These are phyloP conservation scores for Lophius piscatorius DNA, from an alignment of 2,113 vertebrate genomes.

Conservation along the genomic window DNA sequence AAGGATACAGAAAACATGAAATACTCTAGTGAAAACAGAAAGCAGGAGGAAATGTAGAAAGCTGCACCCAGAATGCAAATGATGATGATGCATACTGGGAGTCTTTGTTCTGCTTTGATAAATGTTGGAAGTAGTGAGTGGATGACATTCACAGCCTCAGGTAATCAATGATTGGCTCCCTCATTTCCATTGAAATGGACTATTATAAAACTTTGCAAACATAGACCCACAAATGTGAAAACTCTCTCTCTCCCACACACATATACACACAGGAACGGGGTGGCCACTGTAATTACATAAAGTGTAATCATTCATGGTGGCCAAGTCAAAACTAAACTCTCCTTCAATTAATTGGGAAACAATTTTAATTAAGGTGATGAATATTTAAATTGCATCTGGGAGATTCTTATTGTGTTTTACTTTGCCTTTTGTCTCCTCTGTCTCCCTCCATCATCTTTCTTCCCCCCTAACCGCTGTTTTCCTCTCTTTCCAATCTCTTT, in stretches of 20 bases:
- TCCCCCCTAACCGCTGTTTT: too few relatives aligned
- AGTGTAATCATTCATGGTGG: conserved; percentile 53
- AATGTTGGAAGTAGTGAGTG: conserved; percentile 27
- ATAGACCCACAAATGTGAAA: background rate
- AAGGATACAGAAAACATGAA: conserved; percentile 7
- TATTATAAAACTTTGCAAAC: conserved; percentile 22
- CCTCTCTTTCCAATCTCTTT: too few relatives aligned
- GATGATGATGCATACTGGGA: conserved; percentile 23
- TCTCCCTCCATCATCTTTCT: too few relatives aligned
- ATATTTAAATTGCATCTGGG: too few relatives aligned
- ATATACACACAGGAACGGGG: background rate
- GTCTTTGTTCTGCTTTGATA: conserved; percentile 25
- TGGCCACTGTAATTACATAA: conserved; percentile 40
- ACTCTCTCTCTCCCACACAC: background rate
- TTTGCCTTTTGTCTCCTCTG: too few relatives aligned
- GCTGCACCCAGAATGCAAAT: conserved; percentile 31
- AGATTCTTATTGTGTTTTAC: too few relatives aligned
- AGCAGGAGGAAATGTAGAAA: conserved; percentile 7
- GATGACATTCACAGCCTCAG: conserved; percentile 48
- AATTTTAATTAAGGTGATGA: too few relatives aligned
- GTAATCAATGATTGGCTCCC: conserved; percentile 44
- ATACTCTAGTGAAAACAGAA: background rate
- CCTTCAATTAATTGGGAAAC: too few relatives aligned
- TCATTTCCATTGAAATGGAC: conserved; percentile 43
- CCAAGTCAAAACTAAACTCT: too few relatives aligned